Base-by-base conservation (phyloP, 2,113 vertebrate genomes). In the Galemys pyrenaicus region DNA sequence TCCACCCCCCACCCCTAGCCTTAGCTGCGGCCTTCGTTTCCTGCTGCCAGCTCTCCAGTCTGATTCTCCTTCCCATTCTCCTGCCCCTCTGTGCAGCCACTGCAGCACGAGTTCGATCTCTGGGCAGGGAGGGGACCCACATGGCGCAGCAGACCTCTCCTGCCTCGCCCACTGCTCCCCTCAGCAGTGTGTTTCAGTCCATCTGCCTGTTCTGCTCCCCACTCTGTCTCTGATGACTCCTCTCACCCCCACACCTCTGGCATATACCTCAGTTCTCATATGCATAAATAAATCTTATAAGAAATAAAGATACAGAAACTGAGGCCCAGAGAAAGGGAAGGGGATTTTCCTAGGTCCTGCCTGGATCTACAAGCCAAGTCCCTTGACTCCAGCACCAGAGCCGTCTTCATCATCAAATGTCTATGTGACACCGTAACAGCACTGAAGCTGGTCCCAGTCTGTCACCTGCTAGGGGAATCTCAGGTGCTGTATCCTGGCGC, bases 391-490 rank as follows among this genome's bases (percentile, higher is more conserved):
- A 54, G 22, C 22, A 28, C 65, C 22, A 3, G 20, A 39, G n/a
- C 9, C 44, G 26, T 39, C 19, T 51, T 77, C 68, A 37, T 77
- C 68, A 37, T 26, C 44, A 24, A 54, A 35, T 3, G 32, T 62
- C 68, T n/a, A 0, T 41, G 26, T 44, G 64, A 44, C 13, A 12
- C 8, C 0, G 0, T 9, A 32, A 30, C 0, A 1, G 32, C 44
- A 6, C 28, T 0, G 0, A 28, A 9, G 19, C 13, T 13, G 19
- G 46, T 6, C 15, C 65, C n/a, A 9, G 24, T 39, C 35, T 39
- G 74, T 70, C 41, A 28, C 41, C 67, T 30, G 15, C n/a, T 3
- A 3, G 30, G 80, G 56, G 24, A n/a, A 26, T 15, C 77, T 79
- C 46, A 6, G 16, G 17, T 12, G 46, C 68, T 67, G 4, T 4